Evolutionary conservation across 2,888 invertebrate genomes (phyloP), one percentile per base, ranked within the genome.

Genomic region (Leptopilina drosophilae): DNA sequence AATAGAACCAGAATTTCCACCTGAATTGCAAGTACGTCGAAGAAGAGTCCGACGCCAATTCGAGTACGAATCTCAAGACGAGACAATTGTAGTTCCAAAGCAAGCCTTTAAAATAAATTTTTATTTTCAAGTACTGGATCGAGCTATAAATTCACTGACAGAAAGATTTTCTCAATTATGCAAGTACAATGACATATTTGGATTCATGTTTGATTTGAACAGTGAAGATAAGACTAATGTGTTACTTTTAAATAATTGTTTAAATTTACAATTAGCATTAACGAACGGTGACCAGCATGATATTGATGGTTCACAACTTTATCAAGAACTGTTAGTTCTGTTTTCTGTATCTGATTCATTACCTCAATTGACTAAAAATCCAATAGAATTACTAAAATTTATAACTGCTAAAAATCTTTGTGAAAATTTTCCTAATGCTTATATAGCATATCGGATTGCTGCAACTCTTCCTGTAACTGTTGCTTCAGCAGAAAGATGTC

Each of bases 91-190:
- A 59, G 59, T 6, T 59, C 59, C 14, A 59, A 59, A 59, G n/a
- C 5, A 14, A 59, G 59, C 59, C 5, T 59, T 59, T 15, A 59
- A 59, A 59, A 59, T 59, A n/a, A 56, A 56, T 56, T 59, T 59
- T n/a, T 59, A n/a, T n/a, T 59, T 59, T n/a, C 59, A 59, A n/a
- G n/a, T 59, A 59, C n/a, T 59, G n/a, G 59, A 59, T 59, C 59
- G 15, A 59, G 59, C 59, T 6, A 59, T 59, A n/a, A 59, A 59
- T n/a, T 59, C 59, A 59, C 7, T 59, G 14, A n/a, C 59, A 59
- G 59, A 59, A n/a, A 12, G 56, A 56, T 56, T 56, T 56, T 9
- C 56, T 56, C 56, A 56, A 56, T 56, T 56, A 12, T 14, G n/a
- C n/a, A 56, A 12, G 5, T 56, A 56, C 56, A 56, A 56, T 56